Evolutionary conservation across 2,888 invertebrate species (phyloP).

Genomic region (Orthosia cruda): DNA sequence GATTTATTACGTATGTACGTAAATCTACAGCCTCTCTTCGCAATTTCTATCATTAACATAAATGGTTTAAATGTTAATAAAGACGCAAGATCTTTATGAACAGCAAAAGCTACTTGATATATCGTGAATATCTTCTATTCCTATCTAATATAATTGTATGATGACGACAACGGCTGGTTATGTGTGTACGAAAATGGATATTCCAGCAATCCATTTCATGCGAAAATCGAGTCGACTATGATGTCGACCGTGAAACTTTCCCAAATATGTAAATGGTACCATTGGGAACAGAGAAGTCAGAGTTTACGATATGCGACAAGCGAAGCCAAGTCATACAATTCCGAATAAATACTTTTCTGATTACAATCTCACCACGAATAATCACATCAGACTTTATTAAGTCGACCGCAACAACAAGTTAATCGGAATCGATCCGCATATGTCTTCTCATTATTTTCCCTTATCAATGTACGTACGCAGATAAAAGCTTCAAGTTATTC

Average conservation of each 20-base stretch:
- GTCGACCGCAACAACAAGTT: constrained; percentile 85
- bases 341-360: constrained; percentile 61
- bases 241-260: constrained; percentile 74
- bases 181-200: constrained; percentile 46
- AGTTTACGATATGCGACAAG: constrained; percentile 69
- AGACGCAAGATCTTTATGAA: constrained; percentile 54
- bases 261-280: constrained; percentile 78
- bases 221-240: constrained; percentile 76
- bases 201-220: constrained; percentile 71
- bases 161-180: constrained; percentile 48
- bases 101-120: constrained; percentile 54
- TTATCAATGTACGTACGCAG: constrained; percentile 87
- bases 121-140: constrained; percentile 38
- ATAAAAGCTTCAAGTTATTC: constrained; percentile 87
- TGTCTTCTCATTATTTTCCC: constrained; percentile 88
- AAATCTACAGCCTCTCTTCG: constrained; percentile 13
- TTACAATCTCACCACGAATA: constrained; percentile 65
- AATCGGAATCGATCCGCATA: constrained; percentile 85
- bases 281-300: constrained; percentile 75
- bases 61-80: constrained; percentile 54
- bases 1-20: constrained; percentile 30
- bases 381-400: constrained; percentile 77
- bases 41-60: constrained; percentile 37
- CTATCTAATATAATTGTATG: constrained; percentile 56
- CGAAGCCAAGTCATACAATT: constrained; percentile 59